Evolutionary conservation across 2,888 invertebrate genomes (phyloP), one percentile per base, ranked within the genome.

Genomic region (Hyles lineata): DNA sequence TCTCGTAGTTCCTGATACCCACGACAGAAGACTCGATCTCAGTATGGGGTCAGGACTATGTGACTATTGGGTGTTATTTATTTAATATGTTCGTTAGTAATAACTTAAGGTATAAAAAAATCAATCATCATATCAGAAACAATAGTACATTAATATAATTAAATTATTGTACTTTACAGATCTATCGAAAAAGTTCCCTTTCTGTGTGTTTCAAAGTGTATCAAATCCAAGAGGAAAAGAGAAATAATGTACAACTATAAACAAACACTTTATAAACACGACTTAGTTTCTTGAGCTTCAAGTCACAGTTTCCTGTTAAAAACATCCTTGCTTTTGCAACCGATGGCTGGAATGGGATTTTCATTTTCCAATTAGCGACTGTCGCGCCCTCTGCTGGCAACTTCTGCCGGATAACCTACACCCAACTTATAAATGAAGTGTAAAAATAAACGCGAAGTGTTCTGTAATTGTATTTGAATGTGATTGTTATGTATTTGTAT

Each of bases 341-440:
- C 73, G 70, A 73, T 72, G 70, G 72, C 74, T 77, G 72, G 79
- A 80, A 84, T 81, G 79, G 80, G 82, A 83, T 84, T 85, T 84
- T 80, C 81, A 84, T 80, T 84, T 83, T 83, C 80, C 83, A 85
- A 86, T 86, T 83, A 87, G 77, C 76, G 75, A 75, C 73, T 76
- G 75, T 77, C 75, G 78, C 76, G 67, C 75, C 72, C 72, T 67
- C 25, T 52, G 62, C 35, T 69, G 69, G 76, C 69, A 73, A 72
- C 70, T 75, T 70, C 71, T 63, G 59, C 63, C n/a, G 58, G 69
- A 67, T 71, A 74, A 69, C 71, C 74, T 71, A 58, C 55, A 58
- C 63, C 35, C 63, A 62, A 55, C 67, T 15, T 50, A 50, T 67
- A 67, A 43, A 50, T 55, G 55, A 17, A 55, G 55, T 55, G 55